Base-by-base conservation (phyloP, 1,140 invertebrate species). In the Drosophila ohnishii region DNA sequence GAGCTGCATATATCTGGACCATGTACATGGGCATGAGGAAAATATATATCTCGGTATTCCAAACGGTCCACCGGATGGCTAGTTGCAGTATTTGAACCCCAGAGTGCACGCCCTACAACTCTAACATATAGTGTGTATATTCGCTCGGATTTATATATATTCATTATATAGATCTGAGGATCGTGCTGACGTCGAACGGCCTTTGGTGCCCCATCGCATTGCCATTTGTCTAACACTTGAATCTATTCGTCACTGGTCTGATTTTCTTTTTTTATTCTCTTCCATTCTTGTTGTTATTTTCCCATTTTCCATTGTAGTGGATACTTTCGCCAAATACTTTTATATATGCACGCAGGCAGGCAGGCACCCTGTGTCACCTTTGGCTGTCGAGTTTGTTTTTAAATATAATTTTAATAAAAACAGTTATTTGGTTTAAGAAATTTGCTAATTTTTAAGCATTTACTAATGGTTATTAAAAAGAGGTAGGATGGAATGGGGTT, bases 241-340 rank as follows among this genome's bases (percentile, higher is more conserved):
- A 85, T 74, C 50, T 86, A 84, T 85, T 84, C 81, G 81, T 84
- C 81, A 84, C 85, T 84, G 81, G 80, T 84, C 69, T 37, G 55
- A 65, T 70, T 78, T 59, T 60, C 48, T 75, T 69, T 50, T 59
- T 70, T 62, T 78, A 30, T 47, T 55, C 39, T 35, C 44, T 9
- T 34, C 19, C 42, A 42, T 76, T 70, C 10, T 56, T 53, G 65
- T 47, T 62, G 40, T 47, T 67, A 50, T 50, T 57, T 64, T 72
- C 44, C 28, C 19, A 32, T 56, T 61, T 70, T 59, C 6, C 10
- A 47, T 55, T 40, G 50, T n/a, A 37, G 28, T 42, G 19, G 19
- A 65, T 61, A 53, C 56, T 55, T 73, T 55, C 37, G 70, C 67
- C 57, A 53, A 73, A 47, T 62, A 53, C 32, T 35, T 35, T 14